A percentile compares a stretch with the other conserved stretches of the same genome.
phyloP scores from a whole-genome alignment of 2,888 invertebrate species.

The Ceraclea dissimilis region DNA sequence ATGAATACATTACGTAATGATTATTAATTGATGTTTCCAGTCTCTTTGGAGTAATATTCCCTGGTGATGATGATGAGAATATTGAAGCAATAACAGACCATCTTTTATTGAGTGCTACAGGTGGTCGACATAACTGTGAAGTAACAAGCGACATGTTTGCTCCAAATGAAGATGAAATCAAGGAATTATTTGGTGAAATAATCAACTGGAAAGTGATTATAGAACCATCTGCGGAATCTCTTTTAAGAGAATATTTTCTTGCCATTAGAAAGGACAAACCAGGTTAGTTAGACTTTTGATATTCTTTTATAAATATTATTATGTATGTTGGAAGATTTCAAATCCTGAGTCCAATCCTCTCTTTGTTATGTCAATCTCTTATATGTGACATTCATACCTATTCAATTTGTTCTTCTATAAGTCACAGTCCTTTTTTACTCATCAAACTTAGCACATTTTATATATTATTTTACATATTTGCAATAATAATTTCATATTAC shows the following conservation, averaged over 20 bases:
- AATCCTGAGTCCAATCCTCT: no score
- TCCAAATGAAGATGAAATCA: not conserved
- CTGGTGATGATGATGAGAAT: constrained; percentile 6
- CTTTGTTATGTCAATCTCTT: no score
- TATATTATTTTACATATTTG: no score
- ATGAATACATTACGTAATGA: no score
- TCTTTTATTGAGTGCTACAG: constrained; percentile 7
- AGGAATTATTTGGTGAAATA: constrained; percentile 5
- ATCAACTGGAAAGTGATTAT: constrained; percentile 11
- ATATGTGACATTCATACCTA: no score
- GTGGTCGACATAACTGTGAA: not conserved
- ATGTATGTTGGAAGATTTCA: no score
- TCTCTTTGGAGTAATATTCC: constrained; percentile 16
- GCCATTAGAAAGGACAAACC: constrained; percentile 17
- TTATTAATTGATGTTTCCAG: constrained; percentile 15
- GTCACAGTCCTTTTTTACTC: no score
- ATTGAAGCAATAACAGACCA: constrained; percentile 5
- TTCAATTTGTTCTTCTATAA: no score
- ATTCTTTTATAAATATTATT: no score
- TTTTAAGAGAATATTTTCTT: constrained; percentile 18
- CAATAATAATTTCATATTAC: not conserved
- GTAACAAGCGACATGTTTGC: not conserved
- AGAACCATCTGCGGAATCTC: constrained; percentile 4
- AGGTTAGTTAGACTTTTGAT: constrained; percentile 9
- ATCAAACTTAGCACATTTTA: no score